Percentiles rank a stretch among this genome's conserved stretches.
These are phyloP conservation scores for Pantherophis vulpinus DNA, from an alignment of 2,797 vertebrate species.

Conservation along the genomic window DNA sequence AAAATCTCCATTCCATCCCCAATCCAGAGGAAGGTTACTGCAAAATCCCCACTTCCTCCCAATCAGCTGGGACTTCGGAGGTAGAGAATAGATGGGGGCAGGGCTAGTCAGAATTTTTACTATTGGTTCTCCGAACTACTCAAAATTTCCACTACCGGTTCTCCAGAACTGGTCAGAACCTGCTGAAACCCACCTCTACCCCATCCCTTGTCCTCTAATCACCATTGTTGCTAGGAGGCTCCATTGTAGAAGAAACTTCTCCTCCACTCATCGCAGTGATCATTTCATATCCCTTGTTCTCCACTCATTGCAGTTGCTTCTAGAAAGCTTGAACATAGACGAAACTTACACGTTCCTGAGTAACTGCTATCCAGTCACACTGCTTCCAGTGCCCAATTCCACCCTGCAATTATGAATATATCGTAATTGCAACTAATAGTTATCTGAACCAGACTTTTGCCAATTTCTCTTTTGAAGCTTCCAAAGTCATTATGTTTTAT, in stretches of 20 bases:
- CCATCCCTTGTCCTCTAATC: background rate
- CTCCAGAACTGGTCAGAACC: too few species aligned
- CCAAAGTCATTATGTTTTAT: background rate
- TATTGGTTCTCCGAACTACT: too few species aligned
- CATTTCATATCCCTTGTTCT: background rate
- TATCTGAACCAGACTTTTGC: background rate
- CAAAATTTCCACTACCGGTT: too few species aligned
- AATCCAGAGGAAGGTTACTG: too few species aligned
- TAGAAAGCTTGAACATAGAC: background rate
- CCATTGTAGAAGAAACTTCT: background rate
- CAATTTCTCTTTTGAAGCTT: background rate
- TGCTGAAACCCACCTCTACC: too few species aligned
- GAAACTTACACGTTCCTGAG: background rate
- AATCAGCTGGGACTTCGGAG: too few species aligned
- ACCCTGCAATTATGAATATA: background rate
- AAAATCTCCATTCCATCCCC: too few species aligned
- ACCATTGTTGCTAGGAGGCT: background rate
- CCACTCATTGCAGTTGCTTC: background rate
- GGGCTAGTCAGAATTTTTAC: too few species aligned
- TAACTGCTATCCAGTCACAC: background rate
- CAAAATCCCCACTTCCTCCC: too few species aligned
- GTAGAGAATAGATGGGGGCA: too few species aligned
- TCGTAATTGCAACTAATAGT: background rate
- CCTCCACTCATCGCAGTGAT: background rate
- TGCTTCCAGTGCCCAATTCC: background rate